These are phyloP conservation scores for Galemys pyrenaicus DNA, from an alignment of 2,113 vertebrate species.

Conservation along the genomic window DNA sequence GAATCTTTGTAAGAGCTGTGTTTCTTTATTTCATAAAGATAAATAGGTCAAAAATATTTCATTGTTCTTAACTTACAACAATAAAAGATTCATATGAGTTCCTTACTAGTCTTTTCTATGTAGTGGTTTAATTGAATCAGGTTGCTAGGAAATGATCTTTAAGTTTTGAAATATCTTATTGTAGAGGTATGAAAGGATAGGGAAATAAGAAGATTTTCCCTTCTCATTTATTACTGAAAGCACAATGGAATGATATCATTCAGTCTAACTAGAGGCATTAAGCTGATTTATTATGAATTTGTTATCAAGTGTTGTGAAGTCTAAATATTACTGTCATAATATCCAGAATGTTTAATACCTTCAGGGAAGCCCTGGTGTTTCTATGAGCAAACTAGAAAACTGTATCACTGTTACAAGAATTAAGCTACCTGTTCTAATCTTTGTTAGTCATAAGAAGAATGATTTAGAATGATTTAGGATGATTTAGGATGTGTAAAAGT, in stretches of 20 bases:
- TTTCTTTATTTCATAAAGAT: background rate
- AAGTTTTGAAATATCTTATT: constrained; percentile 19
- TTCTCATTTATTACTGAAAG: background rate
- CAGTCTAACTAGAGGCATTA: background rate
- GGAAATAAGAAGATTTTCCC: background rate
- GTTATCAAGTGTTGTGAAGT: background rate
- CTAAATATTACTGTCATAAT: background rate
- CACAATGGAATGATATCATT: background rate
- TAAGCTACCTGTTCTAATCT: background rate
- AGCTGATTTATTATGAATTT: background rate
- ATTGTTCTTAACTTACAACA: background rate
- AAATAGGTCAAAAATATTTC: background rate
- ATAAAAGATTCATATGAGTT: background rate
- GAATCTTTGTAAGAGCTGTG: background rate
- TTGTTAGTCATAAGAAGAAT: background rate
- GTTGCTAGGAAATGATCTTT: background rate
- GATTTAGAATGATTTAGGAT: background rate
- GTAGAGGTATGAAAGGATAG: background rate
- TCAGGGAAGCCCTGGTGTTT: background rate
- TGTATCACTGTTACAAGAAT: background rate
- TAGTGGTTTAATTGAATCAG: background rate
- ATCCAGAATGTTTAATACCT: constrained; percentile 2
- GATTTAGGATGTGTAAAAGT: background rate
- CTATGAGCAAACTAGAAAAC: background rate
- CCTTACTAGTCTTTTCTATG: background rate